These are phyloP conservation scores for Pollenia angustigena DNA, from an alignment of 2,888 invertebrate genomes.

Conservation along the genomic window DNA sequence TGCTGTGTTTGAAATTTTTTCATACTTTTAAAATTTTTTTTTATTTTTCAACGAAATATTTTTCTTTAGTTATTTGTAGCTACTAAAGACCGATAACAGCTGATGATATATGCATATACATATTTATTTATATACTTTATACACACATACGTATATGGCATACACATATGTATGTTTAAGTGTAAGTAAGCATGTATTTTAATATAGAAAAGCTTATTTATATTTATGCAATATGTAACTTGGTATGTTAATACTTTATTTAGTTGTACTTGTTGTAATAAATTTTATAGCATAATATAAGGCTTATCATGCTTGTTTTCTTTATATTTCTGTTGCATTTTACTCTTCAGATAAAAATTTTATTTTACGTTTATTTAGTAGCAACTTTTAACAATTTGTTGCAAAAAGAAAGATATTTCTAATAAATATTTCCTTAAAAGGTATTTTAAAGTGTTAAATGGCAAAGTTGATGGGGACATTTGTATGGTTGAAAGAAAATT, in stretches of 20 bases:
- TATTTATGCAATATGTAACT: constrained; percentile 48
- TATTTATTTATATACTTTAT: constrained; percentile 7
- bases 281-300: constrained; percentile 46
- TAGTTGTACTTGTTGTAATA: constrained; percentile 36
- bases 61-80: constrained; percentile 57
- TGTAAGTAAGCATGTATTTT: background rate
- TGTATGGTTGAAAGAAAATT: no score
- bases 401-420: no score
- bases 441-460: no score
- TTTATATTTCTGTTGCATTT: background rate
- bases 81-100: constrained; percentile 68
- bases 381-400: background rate
- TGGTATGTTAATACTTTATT: constrained; percentile 39
- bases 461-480: no score
- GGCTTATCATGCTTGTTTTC: constrained; percentile 20
- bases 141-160: background rate
- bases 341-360: background rate
- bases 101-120: constrained; percentile 49
- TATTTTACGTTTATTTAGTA: constrained; percentile 2
- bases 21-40: constrained; percentile 19
- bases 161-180: background rate
- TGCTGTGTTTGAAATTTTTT: constrained; percentile 32
- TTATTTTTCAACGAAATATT: constrained; percentile 23
- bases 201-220: constrained; percentile 39
- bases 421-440: no score